phyloP scores from a whole-genome alignment of 2,797 vertebrate genomes.

The Anableps anableps region DNA sequence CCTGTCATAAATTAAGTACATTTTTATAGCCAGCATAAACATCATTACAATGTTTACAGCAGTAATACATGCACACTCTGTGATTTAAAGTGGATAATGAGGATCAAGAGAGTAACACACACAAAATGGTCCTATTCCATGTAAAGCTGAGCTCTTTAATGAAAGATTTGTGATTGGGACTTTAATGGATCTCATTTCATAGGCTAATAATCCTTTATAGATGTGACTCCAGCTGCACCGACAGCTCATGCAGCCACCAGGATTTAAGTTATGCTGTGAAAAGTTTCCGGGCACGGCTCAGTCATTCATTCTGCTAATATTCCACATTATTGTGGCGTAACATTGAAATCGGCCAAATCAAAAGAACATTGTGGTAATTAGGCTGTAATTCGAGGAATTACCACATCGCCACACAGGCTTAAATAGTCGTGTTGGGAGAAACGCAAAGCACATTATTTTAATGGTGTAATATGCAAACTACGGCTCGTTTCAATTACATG shows the following conservation, averaged over 20 bases:
- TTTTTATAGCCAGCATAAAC: conserved; percentile 9
- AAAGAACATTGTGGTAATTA: conserved; percentile 99
- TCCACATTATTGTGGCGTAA: conserved; percentile 84
- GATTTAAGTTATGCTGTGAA: conserved; percentile 71
- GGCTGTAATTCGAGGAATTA: conserved; percentile 98
- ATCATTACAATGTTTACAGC: conserved; percentile 32
- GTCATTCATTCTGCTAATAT: conserved; percentile 83
- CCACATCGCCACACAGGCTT: conserved; percentile 95
- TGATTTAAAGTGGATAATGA: conserved; percentile 35
- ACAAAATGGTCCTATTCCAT: conserved; percentile 50
- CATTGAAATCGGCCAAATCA: conserved; percentile 98
- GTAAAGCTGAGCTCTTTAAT: conserved; percentile 60
- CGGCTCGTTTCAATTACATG: conserved; percentile 98
- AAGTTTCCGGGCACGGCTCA: conserved; percentile 80
- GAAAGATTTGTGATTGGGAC: conserved; percentile 70
- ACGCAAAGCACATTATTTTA: conserved; percentile 99
- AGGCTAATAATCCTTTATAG: conserved; percentile 73
- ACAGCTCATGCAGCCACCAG: conserved; percentile 54
- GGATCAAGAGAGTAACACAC: conserved; percentile 35
- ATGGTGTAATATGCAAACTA: conserved; percentile 99
- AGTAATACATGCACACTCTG: conserved; percentile 24
- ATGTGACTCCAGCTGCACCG: conserved; percentile 68
- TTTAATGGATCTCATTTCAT: conserved; percentile 73
- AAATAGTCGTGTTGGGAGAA: conserved; percentile 98
- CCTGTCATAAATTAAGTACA: conserved; percentile 8